These are phyloP conservation scores for Homalodisca vitripennis DNA, from an alignment of 1,140 invertebrate species.

Conservation along the genomic window DNA sequence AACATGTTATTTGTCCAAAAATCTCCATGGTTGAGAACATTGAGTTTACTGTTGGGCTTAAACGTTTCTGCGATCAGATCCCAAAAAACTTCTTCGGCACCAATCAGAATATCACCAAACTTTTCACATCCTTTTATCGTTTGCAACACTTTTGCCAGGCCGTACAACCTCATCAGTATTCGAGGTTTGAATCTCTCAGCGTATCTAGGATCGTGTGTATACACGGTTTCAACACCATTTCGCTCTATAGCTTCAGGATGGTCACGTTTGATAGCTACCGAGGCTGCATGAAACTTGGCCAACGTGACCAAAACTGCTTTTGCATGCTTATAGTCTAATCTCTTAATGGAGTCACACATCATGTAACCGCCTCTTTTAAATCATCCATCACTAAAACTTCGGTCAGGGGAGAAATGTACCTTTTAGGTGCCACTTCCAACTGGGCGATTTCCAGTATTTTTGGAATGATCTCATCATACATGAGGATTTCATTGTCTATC, in stretches of 20 bases:
- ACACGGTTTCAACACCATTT: background rate
- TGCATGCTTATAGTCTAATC: conserved; percentile 39
- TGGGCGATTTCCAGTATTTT: background rate
- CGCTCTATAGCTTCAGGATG: conserved; percentile 13
- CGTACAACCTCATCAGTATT: background rate
- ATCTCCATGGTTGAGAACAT: conserved; percentile 38
- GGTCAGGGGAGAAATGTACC: background rate
- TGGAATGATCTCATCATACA: conserved; percentile 25
- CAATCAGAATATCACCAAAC: background rate
- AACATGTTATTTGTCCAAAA: conserved; percentile 40
- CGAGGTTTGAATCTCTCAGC: background rate
- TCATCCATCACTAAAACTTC: conserved; percentile 38
- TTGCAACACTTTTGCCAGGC: background rate
- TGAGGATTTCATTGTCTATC: conserved; percentile 17
- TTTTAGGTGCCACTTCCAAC: background rate
- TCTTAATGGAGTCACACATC: conserved; percentile 38
- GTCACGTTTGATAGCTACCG: conserved; percentile 32
- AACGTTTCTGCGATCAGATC: background rate
- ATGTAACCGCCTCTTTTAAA: conserved; percentile 37
- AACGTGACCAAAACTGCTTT: conserved; percentile 37
- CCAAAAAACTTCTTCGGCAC: background rate
- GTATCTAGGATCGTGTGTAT: background rate
- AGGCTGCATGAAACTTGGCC: conserved; percentile 40
- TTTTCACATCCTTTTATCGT: background rate
- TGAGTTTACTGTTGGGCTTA: conserved; percentile 14